Evolutionary conservation across 2,888 invertebrate genomes (phyloP), one percentile per base, ranked within the genome.

Genomic region (Eupeodes latifasciatus): DNA sequence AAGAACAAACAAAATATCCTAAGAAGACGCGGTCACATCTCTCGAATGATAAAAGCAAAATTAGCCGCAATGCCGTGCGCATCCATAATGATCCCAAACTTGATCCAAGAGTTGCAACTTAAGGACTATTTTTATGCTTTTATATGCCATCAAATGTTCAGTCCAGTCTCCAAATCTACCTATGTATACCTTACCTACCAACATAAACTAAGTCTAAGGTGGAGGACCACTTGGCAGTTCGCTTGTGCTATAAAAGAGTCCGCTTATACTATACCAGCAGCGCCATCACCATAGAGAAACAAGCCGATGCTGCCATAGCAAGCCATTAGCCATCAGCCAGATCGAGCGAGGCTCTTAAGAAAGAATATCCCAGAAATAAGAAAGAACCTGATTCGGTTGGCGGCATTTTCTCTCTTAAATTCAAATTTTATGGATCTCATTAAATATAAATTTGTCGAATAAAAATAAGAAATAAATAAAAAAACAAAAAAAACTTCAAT

Each of bases 401-500:
- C 92, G 91, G 91, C 89, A 72, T 91, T 90, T 91, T 92, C 92
- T 91, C 91, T 91, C 93, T 93, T 92, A 93, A 93, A 93, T 93
- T 93, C 92, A 93, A 93, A 93, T 93, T 93, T 93, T 93, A 93
- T 93, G 92, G 92, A 91, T 92, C 93, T 93, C 93, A 93, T 93
- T 93, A 93, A 93, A 93, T 93, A 93, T 93, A 93, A 93, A 93
- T 93, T 93, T 93, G 93, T 93, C 91, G 91, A 88, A 86, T 86
- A 86, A 81, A 78, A 78, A 69, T 69, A 78, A 78, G 40, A 74
- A 75, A 79, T 75, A 83, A 84, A 77, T 47, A 76, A 72, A 88
- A 86, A 61, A 66, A 5, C 5, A 19, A 19, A 19, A 57, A 57
- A 87, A 82, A 77, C 47, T 16, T 40, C 67, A 71, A 59, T 62